phyloP scores from a whole-genome alignment of 2,888 invertebrate species.

The Tinea trinotella region DNA sequence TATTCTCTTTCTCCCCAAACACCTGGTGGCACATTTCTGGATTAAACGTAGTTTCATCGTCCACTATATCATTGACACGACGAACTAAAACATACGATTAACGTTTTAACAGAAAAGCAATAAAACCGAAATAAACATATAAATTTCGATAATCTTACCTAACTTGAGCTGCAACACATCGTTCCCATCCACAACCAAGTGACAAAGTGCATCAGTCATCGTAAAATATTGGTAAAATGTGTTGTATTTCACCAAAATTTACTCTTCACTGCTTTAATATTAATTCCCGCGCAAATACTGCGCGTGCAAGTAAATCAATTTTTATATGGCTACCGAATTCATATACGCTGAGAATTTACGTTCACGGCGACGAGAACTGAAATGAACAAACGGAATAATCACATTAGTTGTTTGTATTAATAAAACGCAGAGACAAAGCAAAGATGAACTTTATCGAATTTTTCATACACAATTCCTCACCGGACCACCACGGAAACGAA shows the following conservation, averaged over 20 bases:
- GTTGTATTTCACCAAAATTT: neutral
- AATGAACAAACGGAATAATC: neutral
- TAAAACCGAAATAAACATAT: neutral
- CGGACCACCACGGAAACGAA: no score
- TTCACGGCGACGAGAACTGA: neutral
- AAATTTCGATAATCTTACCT: constrained; percentile 36
- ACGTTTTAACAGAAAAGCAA: neutral
- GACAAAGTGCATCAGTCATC: constrained; percentile 64
- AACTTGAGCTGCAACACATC: constrained; percentile 71
- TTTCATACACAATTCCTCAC: no score
- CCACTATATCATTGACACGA: constrained; percentile 74
- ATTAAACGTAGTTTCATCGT: constrained; percentile 76
- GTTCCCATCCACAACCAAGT: constrained; percentile 71
- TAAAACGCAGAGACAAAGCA: no score
- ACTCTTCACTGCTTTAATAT: neutral
- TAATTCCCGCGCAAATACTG: constrained; percentile 15
- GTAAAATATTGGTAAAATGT: constrained; percentile 23
- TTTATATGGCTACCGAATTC: neutral
- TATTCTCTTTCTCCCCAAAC: constrained; percentile 91
- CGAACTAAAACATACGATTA: constrained; percentile 63
- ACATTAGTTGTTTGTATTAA: neutral
- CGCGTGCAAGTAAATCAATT: neutral
- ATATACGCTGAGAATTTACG: neutral
- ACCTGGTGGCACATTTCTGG: constrained; percentile 95
- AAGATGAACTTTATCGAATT: no score